Conservation (phyloP, 2,888 invertebrate species). For the Silvanus unidentatus region DNA sequence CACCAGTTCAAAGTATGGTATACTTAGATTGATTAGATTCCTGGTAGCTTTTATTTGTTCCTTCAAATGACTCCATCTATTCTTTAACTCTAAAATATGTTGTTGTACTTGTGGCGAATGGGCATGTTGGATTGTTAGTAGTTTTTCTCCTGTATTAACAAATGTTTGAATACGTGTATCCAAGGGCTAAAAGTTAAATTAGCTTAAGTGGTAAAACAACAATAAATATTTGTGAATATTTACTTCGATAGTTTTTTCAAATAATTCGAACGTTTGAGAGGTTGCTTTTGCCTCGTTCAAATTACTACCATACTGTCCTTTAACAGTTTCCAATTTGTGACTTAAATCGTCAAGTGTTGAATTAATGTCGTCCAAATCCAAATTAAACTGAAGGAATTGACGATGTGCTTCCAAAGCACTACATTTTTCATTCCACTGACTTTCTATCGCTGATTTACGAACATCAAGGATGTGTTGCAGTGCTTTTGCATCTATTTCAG, state of each 20-base stretch:
- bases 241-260: conserved; percentile 74
- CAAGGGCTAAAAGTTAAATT: conserved; percentile 58
- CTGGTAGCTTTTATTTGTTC: conserved; percentile 60
- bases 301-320: conserved; percentile 68
- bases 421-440: conserved; percentile 55
- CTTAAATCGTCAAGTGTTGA: conserved; percentile 63
- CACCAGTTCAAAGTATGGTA: conserved; percentile 65
- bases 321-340: conserved; percentile 56
- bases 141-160: conserved; percentile 58
- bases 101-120: conserved; percentile 55
- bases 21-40: conserved; percentile 60
- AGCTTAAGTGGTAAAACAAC: too few species aligned
- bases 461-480: conserved; percentile 58
- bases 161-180: conserved; percentile 66
- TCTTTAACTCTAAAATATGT: conserved; percentile 58
- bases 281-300: conserved; percentile 63
- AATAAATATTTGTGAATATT: too few species aligned
- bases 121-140: conserved; percentile 48
- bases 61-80: conserved; percentile 63
- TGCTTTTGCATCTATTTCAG: conserved; percentile 63
- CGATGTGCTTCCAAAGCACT: conserved; percentile 57
- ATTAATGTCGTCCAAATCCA: conserved; percentile 65
- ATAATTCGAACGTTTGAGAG: conserved; percentile 65
- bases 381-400: conserved; percentile 61
- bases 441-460: conserved; percentile 59